These are phyloP conservation scores for Podilymbus podiceps DNA, from an alignment of 2,113 vertebrate genomes.

Conservation along the genomic window DNA sequence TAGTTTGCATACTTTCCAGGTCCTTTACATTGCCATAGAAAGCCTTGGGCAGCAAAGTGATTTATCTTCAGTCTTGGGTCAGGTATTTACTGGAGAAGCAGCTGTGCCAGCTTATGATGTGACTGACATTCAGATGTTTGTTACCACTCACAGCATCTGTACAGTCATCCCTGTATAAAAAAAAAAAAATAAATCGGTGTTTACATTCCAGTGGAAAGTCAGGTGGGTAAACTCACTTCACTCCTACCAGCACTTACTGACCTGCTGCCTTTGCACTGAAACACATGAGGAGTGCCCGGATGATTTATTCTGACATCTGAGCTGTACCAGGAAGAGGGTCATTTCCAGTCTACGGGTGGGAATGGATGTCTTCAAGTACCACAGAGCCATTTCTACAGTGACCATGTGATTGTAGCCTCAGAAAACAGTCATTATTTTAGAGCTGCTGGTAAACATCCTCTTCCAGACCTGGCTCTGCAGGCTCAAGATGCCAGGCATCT, in stretches of 20 bases:
- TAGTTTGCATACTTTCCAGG: neutral
- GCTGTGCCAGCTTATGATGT: neutral
- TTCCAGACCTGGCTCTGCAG: neutral
- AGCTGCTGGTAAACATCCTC: constrained; percentile 16
- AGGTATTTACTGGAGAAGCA: neutral
- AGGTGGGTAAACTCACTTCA: neutral
- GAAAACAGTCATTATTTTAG: constrained; percentile 13
- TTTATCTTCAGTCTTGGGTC: neutral
- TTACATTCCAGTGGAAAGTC: neutral
- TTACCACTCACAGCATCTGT: neutral
- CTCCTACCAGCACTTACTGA: neutral
- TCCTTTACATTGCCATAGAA: neutral
- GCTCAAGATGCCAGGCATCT: neutral
- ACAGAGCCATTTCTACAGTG: neutral
- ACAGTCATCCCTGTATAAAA: neutral
- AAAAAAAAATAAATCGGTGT: rapidly evolving
- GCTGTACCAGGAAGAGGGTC: constrained; percentile 21
- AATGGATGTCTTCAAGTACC: neutral
- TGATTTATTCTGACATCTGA: neutral
- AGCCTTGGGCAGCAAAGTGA: neutral
- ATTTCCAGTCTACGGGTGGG: constrained; percentile 17
- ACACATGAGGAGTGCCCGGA: neutral
- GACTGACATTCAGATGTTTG: neutral
- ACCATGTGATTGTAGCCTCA: neutral
- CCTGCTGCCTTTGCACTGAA: neutral